Base-by-base conservation (phyloP, 2,888 invertebrate species). In the Orthosia incerta region DNA sequence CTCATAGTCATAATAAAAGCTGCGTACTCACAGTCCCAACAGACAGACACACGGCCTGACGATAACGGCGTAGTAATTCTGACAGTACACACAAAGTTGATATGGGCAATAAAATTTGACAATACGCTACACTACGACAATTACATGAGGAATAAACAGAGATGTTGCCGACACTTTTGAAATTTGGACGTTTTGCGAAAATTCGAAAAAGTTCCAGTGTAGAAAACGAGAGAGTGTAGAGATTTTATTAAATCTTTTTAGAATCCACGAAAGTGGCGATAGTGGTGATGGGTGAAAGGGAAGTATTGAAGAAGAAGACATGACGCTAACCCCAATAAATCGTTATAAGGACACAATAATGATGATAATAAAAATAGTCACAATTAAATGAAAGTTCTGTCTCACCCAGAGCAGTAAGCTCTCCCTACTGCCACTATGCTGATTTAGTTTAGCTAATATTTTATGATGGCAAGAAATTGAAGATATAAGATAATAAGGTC, bases 51-150 rank as follows among this genome's bases (percentile, higher is more conserved):
- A 77, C 70, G 66, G 63, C 56, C 70, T 72, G 78, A 79, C 73
- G 74, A 75, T 84, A 83, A 73, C 79, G 64, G 56, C 70, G 79
- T 69, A 85, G 77, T 81, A 80, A 84, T 85, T 80, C 71, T 76
- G 81, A 81, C 81, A 82, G 75, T 79, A 87, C 88, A 88, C 88
- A 88, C 92, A 87, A 93, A 93, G 91, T 94, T 94, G 95, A 95
- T 94, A 95, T 95, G 95, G 95, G 94, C 91, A 93, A 95, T 95
- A 95, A 95, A 95, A 87, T 90, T 88, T 87, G 90, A 91, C 91
- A 90, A 92, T 92, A 90, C 91, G 87, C 90, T 88, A 90, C 91
- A 90, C 93, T 85, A 92, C 90, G 91, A 93, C 94, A 94, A 94
- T 95, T 94, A 94, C 93, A 92, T 87, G 89, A 88, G 89, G 89